A percentile compares a stretch with the other conserved stretches of the same genome.
phyloP scores from a whole-genome alignment of 2,888 invertebrate species.

The Allolobophora icterica region DNA sequence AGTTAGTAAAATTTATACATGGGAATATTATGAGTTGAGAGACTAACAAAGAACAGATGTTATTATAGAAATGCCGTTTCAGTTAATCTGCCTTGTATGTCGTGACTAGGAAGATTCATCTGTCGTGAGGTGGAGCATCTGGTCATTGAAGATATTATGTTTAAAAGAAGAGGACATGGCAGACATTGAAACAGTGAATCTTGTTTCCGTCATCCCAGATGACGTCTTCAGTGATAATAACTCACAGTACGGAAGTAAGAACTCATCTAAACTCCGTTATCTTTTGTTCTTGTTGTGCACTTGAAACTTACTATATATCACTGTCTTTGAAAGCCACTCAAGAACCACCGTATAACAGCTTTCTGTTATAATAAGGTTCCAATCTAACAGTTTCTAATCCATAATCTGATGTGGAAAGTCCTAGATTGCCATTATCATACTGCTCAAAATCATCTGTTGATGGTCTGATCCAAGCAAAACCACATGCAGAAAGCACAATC shows the following conservation, averaged over 20 bases:
- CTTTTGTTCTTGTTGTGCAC: background rate
- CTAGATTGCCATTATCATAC: too few relatives aligned
- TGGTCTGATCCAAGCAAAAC: background rate
- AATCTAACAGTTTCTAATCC: too few relatives aligned
- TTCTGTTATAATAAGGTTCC: background rate
- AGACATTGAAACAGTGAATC: background rate
- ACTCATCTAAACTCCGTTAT: background rate
- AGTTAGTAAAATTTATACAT: background rate
- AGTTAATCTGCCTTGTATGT: too few relatives aligned
- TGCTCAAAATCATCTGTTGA: too few relatives aligned
- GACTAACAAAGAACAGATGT: background rate
- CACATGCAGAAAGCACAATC: background rate
- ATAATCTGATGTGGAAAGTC: too few relatives aligned
- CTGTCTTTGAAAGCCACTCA: background rate
- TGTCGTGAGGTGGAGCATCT: background rate
- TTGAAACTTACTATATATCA: background rate
- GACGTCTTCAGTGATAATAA: background rate
- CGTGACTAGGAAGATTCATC: background rate
- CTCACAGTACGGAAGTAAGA: conserved; percentile 19
- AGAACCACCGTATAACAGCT: background rate
- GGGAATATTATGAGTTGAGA: background rate
- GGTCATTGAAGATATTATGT: background rate
- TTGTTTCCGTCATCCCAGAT: background rate
- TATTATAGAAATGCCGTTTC: background rate
- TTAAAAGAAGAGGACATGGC: conserved; percentile 1